phyloP scores from a whole-genome alignment of 2,113 vertebrate genomes.

The Pseudolaguvia tuberculata region DNA sequence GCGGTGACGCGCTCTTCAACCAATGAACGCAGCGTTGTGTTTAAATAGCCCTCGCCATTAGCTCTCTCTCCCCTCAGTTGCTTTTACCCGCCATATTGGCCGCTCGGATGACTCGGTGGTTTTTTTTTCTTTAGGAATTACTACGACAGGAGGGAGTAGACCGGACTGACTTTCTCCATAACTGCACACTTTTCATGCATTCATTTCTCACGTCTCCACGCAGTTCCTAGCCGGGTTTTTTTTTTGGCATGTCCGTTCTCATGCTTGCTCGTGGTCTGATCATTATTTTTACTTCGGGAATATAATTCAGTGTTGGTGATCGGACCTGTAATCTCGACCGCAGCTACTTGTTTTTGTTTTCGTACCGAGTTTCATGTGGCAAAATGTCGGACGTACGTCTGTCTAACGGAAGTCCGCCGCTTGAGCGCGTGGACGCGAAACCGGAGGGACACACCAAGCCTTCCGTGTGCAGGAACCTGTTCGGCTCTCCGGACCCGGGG shows the following conservation, averaged over 20 bases:
- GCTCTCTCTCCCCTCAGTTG: slow-evolving; percentile 73
- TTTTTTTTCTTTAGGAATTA: slow-evolving; percentile 61
- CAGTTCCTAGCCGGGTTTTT: neutral
- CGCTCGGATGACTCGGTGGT: slow-evolving; percentile 71
- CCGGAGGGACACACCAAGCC: slow-evolving; percentile 77
- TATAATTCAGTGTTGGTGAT: slow-evolving; percentile 17
- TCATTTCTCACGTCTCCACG: slow-evolving; percentile 19
- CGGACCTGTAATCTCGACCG: neutral
- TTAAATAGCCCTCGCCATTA: slow-evolving; percentile 90
- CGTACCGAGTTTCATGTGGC: slow-evolving; percentile 55
- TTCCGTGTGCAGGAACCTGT: slow-evolving; percentile 82
- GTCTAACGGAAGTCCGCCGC: slow-evolving; percentile 86
- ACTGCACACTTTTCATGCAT: slow-evolving; percentile 41
- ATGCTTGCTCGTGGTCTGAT: slow-evolving; percentile 7
- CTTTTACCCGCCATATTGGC: slow-evolving; percentile 90
- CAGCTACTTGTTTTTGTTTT: neutral
- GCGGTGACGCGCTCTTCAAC: slow-evolving; percentile 67
- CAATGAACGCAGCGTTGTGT: slow-evolving; percentile 76
- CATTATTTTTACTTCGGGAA: slow-evolving; percentile 25
- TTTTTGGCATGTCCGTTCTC: slow-evolving; percentile 38
- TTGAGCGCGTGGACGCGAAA: slow-evolving; percentile 86
- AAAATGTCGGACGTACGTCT: slow-evolving; percentile 92
- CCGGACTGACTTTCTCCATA: slow-evolving; percentile 42
- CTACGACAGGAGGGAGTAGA: slow-evolving; percentile 61
- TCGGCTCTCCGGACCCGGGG: slow-evolving; percentile 77